Conservation (phyloP, 2,113 vertebrate genomes). For the Sardina pilchardus region DNA sequence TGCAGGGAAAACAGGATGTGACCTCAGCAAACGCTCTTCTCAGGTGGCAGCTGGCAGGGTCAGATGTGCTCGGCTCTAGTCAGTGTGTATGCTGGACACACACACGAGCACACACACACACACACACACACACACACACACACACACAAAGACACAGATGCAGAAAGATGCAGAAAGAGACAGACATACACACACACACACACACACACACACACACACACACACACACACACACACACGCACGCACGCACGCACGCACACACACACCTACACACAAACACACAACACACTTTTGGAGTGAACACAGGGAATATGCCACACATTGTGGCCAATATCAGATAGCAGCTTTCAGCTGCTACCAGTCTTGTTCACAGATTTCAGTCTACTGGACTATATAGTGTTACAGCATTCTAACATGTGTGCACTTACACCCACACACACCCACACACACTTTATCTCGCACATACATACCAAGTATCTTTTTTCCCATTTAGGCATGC, state of each 20-base stretch:
- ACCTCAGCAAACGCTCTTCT: constrained; percentile 39
- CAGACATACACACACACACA: neutral
- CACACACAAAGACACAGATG: neutral
- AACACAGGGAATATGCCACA: too few species aligned
- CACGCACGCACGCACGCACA: neutral
- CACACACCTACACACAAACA: neutral
- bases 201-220: neutral
- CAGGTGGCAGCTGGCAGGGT: constrained; percentile 33
- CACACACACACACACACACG: neutral
- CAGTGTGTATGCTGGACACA: neutral
- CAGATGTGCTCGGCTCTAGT: neutral
- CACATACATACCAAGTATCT: neutral
- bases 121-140: neutral
- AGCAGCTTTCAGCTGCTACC: too few species aligned
- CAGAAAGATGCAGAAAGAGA: neutral
- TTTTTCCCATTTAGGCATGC: too few species aligned
- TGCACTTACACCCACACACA: neutral
- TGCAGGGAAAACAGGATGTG: constrained; percentile 51
- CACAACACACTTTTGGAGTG: too few species aligned
- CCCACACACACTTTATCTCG: neutral
- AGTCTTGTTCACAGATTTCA: too few species aligned
- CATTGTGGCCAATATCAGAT: too few species aligned
- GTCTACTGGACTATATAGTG: too few species aligned
- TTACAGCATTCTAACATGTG: too few species aligned
- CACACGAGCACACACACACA: neutral